A percentile compares a stretch with the other conserved stretches of the same genome.
Evolutionary conservation across 2,797 vertebrate genomes (phyloP).

Genomic region (Chlorospingus flavigularis): DNA sequence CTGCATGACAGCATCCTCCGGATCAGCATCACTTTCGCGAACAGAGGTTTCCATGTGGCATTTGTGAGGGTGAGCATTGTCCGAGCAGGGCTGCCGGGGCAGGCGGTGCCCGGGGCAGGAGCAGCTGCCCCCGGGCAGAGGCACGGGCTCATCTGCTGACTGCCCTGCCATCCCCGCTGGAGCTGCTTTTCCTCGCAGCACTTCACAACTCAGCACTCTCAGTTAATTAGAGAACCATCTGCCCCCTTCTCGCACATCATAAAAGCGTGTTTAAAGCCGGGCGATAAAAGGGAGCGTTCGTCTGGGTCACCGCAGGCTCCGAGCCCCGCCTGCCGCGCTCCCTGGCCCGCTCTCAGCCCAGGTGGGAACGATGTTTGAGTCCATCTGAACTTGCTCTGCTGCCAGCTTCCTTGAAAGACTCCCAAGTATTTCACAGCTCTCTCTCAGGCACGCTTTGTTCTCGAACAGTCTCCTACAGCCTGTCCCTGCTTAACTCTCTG

Average conservation of each 20-base stretch:
- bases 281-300: conserved; percentile 48
- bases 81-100: background rate
- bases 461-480: background rate
- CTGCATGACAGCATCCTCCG: background rate
- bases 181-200: conserved; percentile 33
- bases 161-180: conserved; percentile 3
- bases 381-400: background rate
- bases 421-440: conserved; percentile 19
- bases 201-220: conserved; percentile 55
- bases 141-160: background rate
- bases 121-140: background rate
- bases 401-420: conserved; percentile 37
- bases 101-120: background rate
- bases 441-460: conserved; percentile 29
- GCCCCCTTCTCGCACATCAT: conserved; percentile 58
- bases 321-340: background rate
- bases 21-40: fast-evolving
- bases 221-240: conserved; percentile 61
- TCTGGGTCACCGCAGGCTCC: conserved; percentile 4
- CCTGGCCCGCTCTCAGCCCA: background rate
- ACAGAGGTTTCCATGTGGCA: background rate
- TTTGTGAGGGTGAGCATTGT: background rate
- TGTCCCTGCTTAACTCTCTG: background rate
- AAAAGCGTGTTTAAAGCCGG: conserved; percentile 39
- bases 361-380: conserved; percentile 42